Conservation (phyloP, 2,888 invertebrate species). For the Eupeodes latifasciatus region DNA sequence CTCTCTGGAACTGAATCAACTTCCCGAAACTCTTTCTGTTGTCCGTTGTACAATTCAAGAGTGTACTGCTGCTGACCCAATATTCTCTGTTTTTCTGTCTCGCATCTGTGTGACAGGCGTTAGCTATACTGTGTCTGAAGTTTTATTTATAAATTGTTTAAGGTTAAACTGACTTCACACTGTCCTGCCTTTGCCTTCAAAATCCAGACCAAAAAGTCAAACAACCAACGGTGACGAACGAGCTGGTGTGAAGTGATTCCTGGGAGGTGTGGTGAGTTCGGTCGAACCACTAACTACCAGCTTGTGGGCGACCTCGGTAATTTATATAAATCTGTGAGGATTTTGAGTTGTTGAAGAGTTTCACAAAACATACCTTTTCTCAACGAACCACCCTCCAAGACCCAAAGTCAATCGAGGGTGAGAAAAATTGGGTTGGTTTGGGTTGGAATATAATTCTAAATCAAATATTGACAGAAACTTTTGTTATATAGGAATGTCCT, state of each 20-base stretch:
- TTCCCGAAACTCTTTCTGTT: slow-evolving; percentile 54
- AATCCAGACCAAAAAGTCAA: slow-evolving; percentile 32
- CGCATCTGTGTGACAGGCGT: slow-evolving; percentile 55
- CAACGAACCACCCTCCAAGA: background rate
- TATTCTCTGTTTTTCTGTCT: slow-evolving; percentile 34
- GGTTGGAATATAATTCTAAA: slow-evolving; percentile 54
- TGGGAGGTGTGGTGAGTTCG: slow-evolving; percentile 58
- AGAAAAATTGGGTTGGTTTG: slow-evolving; percentile 46
- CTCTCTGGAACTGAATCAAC: slow-evolving; percentile 36
- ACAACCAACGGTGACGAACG: slow-evolving; percentile 9
- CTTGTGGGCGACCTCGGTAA: slow-evolving; percentile 71
- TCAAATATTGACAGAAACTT: slow-evolving; percentile 76
- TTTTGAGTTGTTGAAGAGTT: slow-evolving; percentile 27
- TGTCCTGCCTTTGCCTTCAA: background rate
- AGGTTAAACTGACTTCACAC: slow-evolving; percentile 63
- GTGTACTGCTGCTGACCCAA: slow-evolving; percentile 46
- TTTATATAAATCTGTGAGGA: slow-evolving; percentile 73
- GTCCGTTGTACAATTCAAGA: background rate
- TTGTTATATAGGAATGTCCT: slow-evolving; percentile 23
- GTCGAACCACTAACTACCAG: slow-evolving; percentile 75
- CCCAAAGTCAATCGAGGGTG: slow-evolving; percentile 62
- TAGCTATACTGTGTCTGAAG: slow-evolving; percentile 31
- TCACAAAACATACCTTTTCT: background rate
- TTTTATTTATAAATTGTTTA: slow-evolving; percentile 66
- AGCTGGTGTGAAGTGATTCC: slow-evolving; percentile 40